These are phyloP conservation scores for Clarias magur DNA, from an alignment of 2,113 vertebrate species.

Conservation along the genomic window DNA sequence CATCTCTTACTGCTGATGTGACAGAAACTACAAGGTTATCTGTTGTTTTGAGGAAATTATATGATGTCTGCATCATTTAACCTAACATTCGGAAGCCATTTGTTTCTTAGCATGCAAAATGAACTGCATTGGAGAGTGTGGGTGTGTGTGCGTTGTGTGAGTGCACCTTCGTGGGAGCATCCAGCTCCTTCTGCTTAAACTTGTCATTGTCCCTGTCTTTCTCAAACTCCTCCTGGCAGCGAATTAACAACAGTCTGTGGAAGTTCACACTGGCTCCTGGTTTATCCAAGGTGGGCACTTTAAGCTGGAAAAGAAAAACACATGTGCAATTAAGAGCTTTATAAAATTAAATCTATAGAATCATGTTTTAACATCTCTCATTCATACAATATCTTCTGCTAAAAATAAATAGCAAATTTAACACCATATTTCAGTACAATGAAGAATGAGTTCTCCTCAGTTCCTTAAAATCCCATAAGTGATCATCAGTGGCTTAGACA, in stretches of 20 bases:
- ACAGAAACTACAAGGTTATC: no score
- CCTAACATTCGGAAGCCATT: no score
- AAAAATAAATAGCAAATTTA: no score
- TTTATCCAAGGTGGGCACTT: constrained; percentile 91
- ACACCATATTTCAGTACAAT: no score
- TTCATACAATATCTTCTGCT: no score
- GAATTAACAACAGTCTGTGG: constrained; percentile 93
- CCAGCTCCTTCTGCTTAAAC: constrained; percentile 92
- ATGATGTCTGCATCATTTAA: no score
- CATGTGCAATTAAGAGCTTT: not conserved
- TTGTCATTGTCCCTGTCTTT: constrained; percentile 96
- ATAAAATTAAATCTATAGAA: constrained; percentile 31
- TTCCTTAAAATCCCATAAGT: constrained; percentile 39
- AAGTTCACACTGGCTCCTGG: constrained; percentile 90
- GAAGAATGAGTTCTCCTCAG: constrained; percentile 16
- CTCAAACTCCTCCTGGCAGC: constrained; percentile 98
- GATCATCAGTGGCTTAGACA: constrained; percentile 8
- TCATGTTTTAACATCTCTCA: no score
- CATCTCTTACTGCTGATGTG: no score
- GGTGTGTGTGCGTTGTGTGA: no score
- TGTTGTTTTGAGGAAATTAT: no score
- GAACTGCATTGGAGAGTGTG: no score
- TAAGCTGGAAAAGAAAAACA: constrained; percentile 73
- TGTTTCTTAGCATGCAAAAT: no score
- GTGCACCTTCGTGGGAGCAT: constrained; percentile 76